Conservation (phyloP, 2,797 vertebrate genomes). For the Botia almorhae region DNA sequence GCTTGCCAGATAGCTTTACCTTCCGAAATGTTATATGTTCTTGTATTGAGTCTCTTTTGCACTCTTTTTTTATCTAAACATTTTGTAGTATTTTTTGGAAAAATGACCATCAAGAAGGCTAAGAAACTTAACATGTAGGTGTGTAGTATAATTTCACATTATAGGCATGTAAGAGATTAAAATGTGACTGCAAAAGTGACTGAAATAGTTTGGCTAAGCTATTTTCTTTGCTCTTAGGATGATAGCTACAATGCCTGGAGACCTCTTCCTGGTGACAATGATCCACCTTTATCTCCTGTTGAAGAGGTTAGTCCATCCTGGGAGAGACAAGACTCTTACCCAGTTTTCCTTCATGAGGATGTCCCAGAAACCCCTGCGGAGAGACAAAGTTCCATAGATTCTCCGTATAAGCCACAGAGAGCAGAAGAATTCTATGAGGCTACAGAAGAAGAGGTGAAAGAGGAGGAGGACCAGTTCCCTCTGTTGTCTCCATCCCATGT, state of each 20-base stretch:
- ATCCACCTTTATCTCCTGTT: slow-evolving; percentile 80
- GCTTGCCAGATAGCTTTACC: not conserved
- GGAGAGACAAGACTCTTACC: slow-evolving; percentile 62
- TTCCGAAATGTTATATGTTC: not conserved
- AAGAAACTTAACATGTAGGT: not conserved
- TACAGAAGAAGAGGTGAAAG: slow-evolving; percentile 38
- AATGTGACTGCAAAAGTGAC: slow-evolving; percentile 15
- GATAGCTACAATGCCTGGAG: slow-evolving; percentile 56
- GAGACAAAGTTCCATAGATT: slow-evolving; percentile 28
- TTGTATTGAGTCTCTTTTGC: not conserved
- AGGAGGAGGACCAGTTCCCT: slow-evolving; percentile 60
- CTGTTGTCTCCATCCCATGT: slow-evolving; percentile 8
- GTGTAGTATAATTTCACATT: not conserved
- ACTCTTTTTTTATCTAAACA: not conserved
- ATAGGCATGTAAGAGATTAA: not conserved
- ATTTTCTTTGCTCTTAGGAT: slow-evolving; percentile 59
- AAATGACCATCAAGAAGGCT: not conserved
- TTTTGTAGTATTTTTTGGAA: not conserved
- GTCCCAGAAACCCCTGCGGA: not conserved
- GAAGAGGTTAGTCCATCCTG: slow-evolving; percentile 68
- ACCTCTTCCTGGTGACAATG: slow-evolving; percentile 56
- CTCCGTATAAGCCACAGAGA: slow-evolving; percentile 60
- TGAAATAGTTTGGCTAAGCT: not conserved
- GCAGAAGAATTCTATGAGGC: slow-evolving; percentile 10
- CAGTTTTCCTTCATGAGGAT: slow-evolving; percentile 50